A percentile compares a stretch with the other conserved stretches of the same genome.
Conservation (phyloP, 2,797 vertebrate genomes). For the Serranus cabrilla region DNA sequence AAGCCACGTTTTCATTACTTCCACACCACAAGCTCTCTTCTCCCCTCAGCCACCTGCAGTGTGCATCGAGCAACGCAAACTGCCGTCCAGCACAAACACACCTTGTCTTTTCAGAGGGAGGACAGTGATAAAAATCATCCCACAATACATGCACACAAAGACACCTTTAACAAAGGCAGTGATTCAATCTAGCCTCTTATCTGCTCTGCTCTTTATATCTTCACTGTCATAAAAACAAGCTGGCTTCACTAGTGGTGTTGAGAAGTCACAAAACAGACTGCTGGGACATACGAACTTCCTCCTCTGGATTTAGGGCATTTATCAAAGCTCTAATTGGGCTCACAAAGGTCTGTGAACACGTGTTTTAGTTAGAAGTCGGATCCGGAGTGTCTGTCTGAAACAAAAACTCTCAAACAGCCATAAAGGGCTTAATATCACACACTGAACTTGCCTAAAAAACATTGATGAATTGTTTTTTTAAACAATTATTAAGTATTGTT, state of each 20-base stretch:
- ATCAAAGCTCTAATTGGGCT: slow-evolving; percentile 5
- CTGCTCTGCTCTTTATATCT: slow-evolving; percentile 49
- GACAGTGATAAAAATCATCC: slow-evolving; percentile 79
- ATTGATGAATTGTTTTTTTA: neutral
- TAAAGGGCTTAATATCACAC: neutral
- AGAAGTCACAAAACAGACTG: slow-evolving; percentile 51
- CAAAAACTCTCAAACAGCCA: too few relatives aligned
- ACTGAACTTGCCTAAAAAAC: neutral
- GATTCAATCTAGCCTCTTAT: slow-evolving; percentile 78
- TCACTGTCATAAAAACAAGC: slow-evolving; percentile 56
- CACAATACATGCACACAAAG: slow-evolving; percentile 77
- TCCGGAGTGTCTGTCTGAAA: neutral
- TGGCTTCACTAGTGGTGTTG: slow-evolving; percentile 40
- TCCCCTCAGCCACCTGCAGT: slow-evolving; percentile 64
- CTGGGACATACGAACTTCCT: slow-evolving; percentile 44
- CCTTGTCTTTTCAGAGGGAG: slow-evolving; percentile 77
- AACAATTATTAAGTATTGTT: neutral
- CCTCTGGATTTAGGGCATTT: slow-evolving; percentile 34
- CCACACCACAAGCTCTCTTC: slow-evolving; percentile 38
- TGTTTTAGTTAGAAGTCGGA: slow-evolving; percentile 18
- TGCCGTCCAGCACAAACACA: slow-evolving; percentile 73
- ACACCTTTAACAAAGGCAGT: slow-evolving; percentile 76
- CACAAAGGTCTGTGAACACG: slow-evolving; percentile 2
- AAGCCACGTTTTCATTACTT: slow-evolving; percentile 46
- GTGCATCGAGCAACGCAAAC: slow-evolving; percentile 63